Evolutionary conservation across 2,797 vertebrate species (phyloP), one percentile per base, ranked within the genome.

Genomic region (Enteromius treurensis): DNA sequence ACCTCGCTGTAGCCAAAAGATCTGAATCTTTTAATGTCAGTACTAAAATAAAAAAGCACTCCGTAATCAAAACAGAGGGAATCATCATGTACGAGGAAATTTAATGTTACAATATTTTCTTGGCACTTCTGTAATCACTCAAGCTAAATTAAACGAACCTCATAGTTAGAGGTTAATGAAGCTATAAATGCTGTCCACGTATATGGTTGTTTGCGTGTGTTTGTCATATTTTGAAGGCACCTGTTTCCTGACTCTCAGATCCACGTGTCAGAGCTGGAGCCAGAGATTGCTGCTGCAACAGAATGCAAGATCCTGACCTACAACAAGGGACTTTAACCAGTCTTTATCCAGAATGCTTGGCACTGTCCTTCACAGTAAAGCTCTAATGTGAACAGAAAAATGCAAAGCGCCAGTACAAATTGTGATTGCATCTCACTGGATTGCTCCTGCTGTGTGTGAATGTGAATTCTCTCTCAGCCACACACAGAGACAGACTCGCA

Each of bases 321-420:
- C 94, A 99, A 98, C 88, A 99, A 99, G 92, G 96, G 97, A 7
- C 91, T 99, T 90, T 98, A 93, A 96, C 90, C 2, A 77, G 69
- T 77, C 34, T 37, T 5, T 37, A 37, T 5, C 34, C 73, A 37
- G 40, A 51, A 23, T 3, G 23, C 17, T 26, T 34, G 42, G 62
- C 71, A 75, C 29, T 65, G 40, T 64, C 60, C 21, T 6, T 75
- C 21, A 75, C n/a, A 5, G 55, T 51, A 37, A 51, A 62, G 26
- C 40, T 73, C 13, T 79, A 60, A 13, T 79, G 19, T 34, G 29
- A 58, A 60, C 49, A 64, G 26, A 51, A 87, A 70, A 79, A 45
- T 73, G 49, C 81, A 58, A 40, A 51, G 45, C 40, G 67, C 65
- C 81, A 49, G 70, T 71, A 23, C 23, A 51, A 29, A 64, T 49